Evolutionary conservation across 2,113 vertebrate genomes (phyloP), one percentile per base, ranked within the genome.

Genomic region (Plestiodon gilberti): DNA sequence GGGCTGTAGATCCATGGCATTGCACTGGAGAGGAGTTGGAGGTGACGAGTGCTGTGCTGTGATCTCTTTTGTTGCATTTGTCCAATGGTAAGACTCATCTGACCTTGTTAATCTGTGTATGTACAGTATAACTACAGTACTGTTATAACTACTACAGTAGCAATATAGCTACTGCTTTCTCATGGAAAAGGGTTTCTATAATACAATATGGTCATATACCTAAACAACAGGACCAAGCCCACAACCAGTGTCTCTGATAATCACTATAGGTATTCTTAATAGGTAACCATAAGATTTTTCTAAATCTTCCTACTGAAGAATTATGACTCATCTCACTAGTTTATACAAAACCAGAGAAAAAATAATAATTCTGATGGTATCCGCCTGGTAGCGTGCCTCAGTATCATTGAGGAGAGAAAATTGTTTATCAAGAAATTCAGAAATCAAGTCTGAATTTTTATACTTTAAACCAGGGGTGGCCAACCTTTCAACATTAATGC

Each of bases 381-480:
- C 43, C 43, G 23, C 43, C 43, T 25, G n/a, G n/a, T n/a, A n/a
- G n/a, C n/a, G n/a, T n/a, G n/a, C n/a, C n/a, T n/a, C n/a, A n/a
- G n/a, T n/a, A 57, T 57, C 11, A 17, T 57, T 6, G 13, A 57
- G 55, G 55, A 57, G 10, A 15, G 55, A 6, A 57, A 57, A 94
- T 85, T 33, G 57, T 69, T 86, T 88, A n/a, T n/a, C n/a, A n/a
- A n/a, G n/a, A 69, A 83, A 80, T 92, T n/a, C n/a, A 92, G 59
- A 70, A 78, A 62, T 0, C 88, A 88, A 89, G 93, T 91, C 94
- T 89, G 55, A 94, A 91, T 83, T 86, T 15, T 82, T n/a, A n/a
- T n/a, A n/a, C n/a, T n/a, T n/a, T n/a, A n/a, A n/a, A n/a, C n/a
- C n/a, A n/a, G n/a, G n/a, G n/a, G n/a, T n/a, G n/a, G n/a, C n/a